Base-by-base conservation (phyloP, 2,888 invertebrate genomes). In the Rhamnusium bicolor region DNA sequence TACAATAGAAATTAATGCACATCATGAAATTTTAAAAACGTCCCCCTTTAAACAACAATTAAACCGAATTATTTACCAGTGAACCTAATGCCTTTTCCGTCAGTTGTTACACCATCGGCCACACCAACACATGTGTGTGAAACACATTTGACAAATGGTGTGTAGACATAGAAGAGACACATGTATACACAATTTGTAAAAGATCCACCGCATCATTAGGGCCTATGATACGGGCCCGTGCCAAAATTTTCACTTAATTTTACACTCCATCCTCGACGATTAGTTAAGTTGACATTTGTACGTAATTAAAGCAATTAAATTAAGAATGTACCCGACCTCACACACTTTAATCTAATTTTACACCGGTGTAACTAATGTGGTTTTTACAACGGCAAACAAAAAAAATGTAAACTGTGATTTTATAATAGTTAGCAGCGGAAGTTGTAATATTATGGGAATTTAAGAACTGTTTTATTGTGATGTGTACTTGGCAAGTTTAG, bases 161-260 rank as follows among this genome's bases (percentile, higher is more conserved):
- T 71, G 72, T 62, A 74, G 73, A 73, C 72, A 12, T 32, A 19
- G 5, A 6, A 18, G 58, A 19, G 21, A 29, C 51, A 49, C 27
- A 53, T 24, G 21, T 18, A 60, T 53, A 71, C 56, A 4, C 40
- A 40, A 40, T 40, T 40, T 40, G 65, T 69, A 71, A 56, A 46
- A 19, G 49, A 32, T 56, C 61, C 53, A n/a, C 73, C 79, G 76
- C 67, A 66, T 80, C 79, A 80, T 82, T 81, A 79, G 75, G 67
- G 46, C 65, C 61, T 60, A 73, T 76, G 84, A 81, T 82, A 85
- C 85, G 86, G 82, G 82, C 82, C 83, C 84, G 86, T 86, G 86
- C 84, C 83, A 82, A 83, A 81, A 84, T 85, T 81, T 83, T 85
- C 86, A 84, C 86, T 86, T 86, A 84, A 86, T 86, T 85, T 85